A percentile compares a stretch with the other conserved stretches of the same genome.
These are phyloP conservation scores for Sebastes paucispinis DNA, from an alignment of 2,797 vertebrate species.

Conservation along the genomic window DNA sequence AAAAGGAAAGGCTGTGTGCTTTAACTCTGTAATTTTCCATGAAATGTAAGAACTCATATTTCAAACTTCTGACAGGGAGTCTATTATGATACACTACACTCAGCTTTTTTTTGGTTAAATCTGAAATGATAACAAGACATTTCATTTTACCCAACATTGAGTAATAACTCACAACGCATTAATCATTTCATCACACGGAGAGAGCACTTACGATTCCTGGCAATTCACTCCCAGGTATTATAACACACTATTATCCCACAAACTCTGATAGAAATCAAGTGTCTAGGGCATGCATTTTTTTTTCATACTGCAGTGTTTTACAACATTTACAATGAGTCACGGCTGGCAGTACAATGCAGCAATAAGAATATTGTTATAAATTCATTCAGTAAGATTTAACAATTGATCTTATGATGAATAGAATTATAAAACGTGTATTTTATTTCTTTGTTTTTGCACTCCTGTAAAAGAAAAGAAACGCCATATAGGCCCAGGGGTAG, in stretches of 20 bases:
- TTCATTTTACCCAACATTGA: conserved; percentile 37
- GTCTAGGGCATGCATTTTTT: not conserved
- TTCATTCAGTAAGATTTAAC: not conserved
- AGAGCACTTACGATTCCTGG: conserved; percentile 19
- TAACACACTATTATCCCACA: conserved; percentile 12
- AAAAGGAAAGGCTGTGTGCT: not conserved
- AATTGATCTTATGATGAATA: not conserved
- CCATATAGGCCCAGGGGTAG: not conserved
- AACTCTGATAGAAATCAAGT: conserved; percentile 4
- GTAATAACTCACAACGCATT: conserved; percentile 7
- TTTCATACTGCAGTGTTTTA: not conserved
- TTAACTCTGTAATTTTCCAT: conserved; percentile 5
- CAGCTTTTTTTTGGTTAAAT: not conserved
- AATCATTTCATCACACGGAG: conserved; percentile 31
- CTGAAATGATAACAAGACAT: conserved; percentile 31
- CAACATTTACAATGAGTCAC: not conserved
- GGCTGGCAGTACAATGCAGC: not conserved
- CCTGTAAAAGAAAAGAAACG: not conserved
- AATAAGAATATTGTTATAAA: not conserved
- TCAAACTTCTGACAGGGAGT: conserved; percentile 21
- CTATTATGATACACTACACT: conserved; percentile 14
- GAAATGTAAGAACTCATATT: conserved; percentile 1
- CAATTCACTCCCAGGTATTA: conserved; percentile 26
- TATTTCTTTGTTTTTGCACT: not conserved
- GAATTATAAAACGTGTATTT: not conserved